Conservation (phyloP, 2,113 vertebrate species). For the Nyctereutes procyonoides region DNA sequence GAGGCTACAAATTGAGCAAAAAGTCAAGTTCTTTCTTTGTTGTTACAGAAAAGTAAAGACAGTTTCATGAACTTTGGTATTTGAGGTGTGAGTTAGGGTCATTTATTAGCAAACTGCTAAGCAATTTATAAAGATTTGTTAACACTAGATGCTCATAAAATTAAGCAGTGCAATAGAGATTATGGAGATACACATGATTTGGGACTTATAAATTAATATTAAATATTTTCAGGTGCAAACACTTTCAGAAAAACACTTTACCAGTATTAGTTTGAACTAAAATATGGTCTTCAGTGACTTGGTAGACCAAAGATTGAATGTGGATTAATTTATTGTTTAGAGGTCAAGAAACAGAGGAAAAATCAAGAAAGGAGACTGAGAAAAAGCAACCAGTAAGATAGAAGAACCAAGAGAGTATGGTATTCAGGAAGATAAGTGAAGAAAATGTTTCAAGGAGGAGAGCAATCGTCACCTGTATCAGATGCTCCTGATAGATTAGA, state of each 20-base stretch:
- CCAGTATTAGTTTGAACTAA: slow-evolving; percentile 51
- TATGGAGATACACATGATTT: not conserved
- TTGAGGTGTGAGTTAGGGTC: not conserved
- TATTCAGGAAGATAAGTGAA: not conserved
- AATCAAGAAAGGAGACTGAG: not conserved
- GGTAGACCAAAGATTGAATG: not conserved
- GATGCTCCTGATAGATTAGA: not conserved
- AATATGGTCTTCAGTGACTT: slow-evolving; percentile 4
- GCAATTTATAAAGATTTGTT: not conserved
- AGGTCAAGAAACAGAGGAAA: not conserved
- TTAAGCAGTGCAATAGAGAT: not conserved
- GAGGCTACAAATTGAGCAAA: slow-evolving; percentile 20
- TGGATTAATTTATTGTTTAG: slow-evolving; percentile 1
- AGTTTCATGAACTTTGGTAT: slow-evolving; percentile 33
- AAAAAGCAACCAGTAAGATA: not conserved
- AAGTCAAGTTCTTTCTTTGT: slow-evolving; percentile 4
- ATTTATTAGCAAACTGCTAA: not conserved
- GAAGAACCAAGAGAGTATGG: not conserved
- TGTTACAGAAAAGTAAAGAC: slow-evolving; percentile 20
- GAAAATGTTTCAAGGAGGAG: not conserved
- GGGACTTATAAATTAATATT: slow-evolving; percentile 16
- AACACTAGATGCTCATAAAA: slow-evolving; percentile 45
- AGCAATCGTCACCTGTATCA: not conserved
- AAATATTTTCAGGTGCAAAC: slow-evolving; percentile 38
- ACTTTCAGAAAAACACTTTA: slow-evolving; percentile 44